Evolutionary conservation across 2,113 vertebrate species (phyloP).

Genomic region (Heterochromis multidens): DNA sequence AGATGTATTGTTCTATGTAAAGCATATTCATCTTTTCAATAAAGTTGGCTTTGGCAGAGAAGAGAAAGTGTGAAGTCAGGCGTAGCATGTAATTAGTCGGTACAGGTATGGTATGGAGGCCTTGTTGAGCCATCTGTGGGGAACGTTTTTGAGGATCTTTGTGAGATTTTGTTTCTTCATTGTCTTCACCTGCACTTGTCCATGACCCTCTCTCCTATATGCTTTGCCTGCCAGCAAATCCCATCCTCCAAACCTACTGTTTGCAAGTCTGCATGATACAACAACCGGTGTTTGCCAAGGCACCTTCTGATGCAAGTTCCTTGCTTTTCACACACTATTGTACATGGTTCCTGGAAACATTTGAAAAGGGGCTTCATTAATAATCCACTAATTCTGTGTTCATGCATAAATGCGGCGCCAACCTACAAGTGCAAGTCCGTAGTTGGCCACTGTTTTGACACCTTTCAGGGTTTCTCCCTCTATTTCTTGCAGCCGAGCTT

Average conservation of each 20-base stretch:
- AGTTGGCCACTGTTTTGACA: slow-evolving; percentile 57
- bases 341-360: slow-evolving; percentile 53
- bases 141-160: slow-evolving; percentile 22
- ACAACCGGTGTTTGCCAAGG: slow-evolving; percentile 19
- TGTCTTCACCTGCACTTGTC: slow-evolving; percentile 16
- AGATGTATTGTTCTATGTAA: slow-evolving; percentile 54
- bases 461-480: slow-evolving; percentile 37
- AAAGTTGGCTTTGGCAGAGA: slow-evolving; percentile 31
- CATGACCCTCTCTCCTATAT: slow-evolving; percentile 17
- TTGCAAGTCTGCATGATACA: slow-evolving; percentile 35
- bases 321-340: slow-evolving; percentile 32
- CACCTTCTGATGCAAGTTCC: slow-evolving; percentile 33
- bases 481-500: slow-evolving; percentile 43
- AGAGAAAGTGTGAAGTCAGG: slow-evolving; percentile 44
- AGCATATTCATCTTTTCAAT: slow-evolving; percentile 60
- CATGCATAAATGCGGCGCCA: slow-evolving; percentile 34
- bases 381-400: slow-evolving; percentile 57
- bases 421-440: slow-evolving; percentile 38
- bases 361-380: slow-evolving; percentile 55
- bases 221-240: slow-evolving; percentile 19
- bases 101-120: slow-evolving; percentile 16
- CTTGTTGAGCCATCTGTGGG: slow-evolving; percentile 33
- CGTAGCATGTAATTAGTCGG: slow-evolving; percentile 52
- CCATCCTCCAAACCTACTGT: slow-evolving; percentile 13
- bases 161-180: slow-evolving; percentile 7